Evolutionary conservation across 2,113 vertebrate genomes (phyloP).

Genomic region (Cariama cristata): DNA sequence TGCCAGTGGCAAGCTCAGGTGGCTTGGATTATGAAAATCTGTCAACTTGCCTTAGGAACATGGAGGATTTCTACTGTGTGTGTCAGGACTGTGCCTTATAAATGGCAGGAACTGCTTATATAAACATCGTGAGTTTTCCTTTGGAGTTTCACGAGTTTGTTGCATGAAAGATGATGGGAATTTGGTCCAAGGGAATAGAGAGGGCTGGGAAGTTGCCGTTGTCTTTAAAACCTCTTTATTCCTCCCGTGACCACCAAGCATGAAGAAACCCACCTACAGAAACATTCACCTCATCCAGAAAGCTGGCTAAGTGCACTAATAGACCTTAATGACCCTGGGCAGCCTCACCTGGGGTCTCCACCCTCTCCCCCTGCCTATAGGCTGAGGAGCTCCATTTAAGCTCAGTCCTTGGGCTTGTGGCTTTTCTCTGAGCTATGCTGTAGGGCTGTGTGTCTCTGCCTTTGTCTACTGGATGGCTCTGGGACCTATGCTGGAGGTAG

Average conservation of each 20-base stretch:
- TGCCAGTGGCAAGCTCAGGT: background rate
- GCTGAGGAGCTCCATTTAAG: background rate
- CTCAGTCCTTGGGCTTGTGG: background rate
- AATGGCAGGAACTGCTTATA: background rate
- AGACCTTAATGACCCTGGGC: background rate
- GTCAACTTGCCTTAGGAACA: background rate
- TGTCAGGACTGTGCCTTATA: background rate
- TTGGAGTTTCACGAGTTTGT: background rate
- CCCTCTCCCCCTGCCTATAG: background rate
- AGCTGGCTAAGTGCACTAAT: background rate
- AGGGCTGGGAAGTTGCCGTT: background rate
- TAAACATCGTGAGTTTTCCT: background rate
- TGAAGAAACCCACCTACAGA: background rate
- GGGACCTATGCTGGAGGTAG: too few relatives aligned
- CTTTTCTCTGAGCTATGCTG: fast-evolving
- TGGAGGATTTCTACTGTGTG: background rate
- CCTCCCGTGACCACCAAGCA: background rate
- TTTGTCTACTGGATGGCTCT: background rate
- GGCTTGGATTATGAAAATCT: background rate
- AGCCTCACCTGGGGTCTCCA: background rate
- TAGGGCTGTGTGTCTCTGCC: background rate
- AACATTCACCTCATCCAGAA: background rate
- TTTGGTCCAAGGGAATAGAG: background rate
- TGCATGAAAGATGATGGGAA: background rate
- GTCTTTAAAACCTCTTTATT: background rate